A percentile compares a stretch with the other conserved stretches of the same genome.
Evolutionary conservation across 1,140 invertebrate genomes (phyloP).

Genomic region (Eriosoma lanigerum): DNA sequence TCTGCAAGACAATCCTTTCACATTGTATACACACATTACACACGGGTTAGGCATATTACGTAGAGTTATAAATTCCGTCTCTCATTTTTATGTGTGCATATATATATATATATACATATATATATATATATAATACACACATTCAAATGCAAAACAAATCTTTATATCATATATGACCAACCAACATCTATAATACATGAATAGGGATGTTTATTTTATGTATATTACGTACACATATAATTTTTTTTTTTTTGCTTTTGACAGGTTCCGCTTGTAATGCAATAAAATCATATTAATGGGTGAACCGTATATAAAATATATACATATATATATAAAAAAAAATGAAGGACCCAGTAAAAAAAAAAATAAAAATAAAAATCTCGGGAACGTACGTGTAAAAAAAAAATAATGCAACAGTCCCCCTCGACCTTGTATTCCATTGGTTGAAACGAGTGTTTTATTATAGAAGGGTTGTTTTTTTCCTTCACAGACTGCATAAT

Average conservation of each 20-base stretch:
- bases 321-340: constrained; percentile 15
- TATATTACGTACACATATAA: background rate
- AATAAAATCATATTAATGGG: constrained; percentile 36
- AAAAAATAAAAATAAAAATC: constrained; percentile 29
- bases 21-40: background rate
- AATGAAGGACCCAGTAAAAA: constrained; percentile 48
- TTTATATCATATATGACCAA: background rate
- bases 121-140: too few species aligned
- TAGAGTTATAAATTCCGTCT: constrained; percentile 22
- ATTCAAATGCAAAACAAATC: constrained; percentile 15
- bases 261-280: constrained; percentile 23
- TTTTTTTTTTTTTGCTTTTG: constrained; percentile 3
- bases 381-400: constrained; percentile 6
- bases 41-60: too few species aligned
- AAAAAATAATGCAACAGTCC: constrained; percentile 33
- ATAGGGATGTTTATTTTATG: constrained; percentile 11
- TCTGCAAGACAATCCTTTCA: background rate
- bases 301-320: constrained; percentile 35
- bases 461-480: constrained; percentile 50
- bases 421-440: constrained; percentile 43
- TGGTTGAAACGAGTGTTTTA: constrained; percentile 15
- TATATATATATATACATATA: too few species aligned
- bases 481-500: constrained; percentile 9
- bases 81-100: too few species aligned
- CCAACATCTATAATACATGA: background rate